Percentiles rank a stretch among this genome's conserved stretches.
Conservation (phyloP, 2,113 vertebrate species). For the Globicephala melas region DNA sequence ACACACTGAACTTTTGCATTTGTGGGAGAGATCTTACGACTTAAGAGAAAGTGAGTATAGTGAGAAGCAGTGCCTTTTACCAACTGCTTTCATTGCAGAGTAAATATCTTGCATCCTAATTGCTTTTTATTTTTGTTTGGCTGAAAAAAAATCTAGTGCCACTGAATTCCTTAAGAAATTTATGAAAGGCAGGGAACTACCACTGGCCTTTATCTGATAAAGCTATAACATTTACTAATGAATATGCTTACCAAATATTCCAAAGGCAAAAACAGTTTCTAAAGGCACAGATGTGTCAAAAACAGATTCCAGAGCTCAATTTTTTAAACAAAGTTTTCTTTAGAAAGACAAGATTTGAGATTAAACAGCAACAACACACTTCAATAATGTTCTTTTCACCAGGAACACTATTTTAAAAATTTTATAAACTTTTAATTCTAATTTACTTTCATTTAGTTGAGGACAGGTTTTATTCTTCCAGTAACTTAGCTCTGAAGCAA, state of each 20-base stretch:
- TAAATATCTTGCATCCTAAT: not conserved
- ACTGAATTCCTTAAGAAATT: not conserved
- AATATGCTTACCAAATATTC: not conserved
- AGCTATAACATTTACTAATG: not conserved
- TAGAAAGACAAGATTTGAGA: not conserved
- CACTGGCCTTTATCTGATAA: not conserved
- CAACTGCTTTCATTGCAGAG: not conserved
- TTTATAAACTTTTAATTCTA: not conserved
- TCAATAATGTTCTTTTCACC: not conserved
- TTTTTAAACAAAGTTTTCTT: not conserved
- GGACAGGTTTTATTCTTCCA: not conserved
- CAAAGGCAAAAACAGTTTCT: not conserved
- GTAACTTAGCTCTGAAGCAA: conserved; percentile 10
- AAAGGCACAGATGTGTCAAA: not conserved
- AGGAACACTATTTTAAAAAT: not conserved
- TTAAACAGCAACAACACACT: not conserved
- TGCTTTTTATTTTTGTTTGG: not conserved
- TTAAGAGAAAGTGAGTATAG: not conserved
- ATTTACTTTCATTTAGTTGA: conserved; percentile 3
- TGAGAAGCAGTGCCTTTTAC: not conserved
- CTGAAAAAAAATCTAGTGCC: not conserved
- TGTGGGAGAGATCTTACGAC: not conserved
- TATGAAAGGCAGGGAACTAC: not conserved
- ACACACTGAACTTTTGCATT: not conserved
- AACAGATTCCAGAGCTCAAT: not conserved